These are phyloP conservation scores for Limnephilus auricula DNA, from an alignment of 2,888 invertebrate species.

Conservation along the genomic window DNA sequence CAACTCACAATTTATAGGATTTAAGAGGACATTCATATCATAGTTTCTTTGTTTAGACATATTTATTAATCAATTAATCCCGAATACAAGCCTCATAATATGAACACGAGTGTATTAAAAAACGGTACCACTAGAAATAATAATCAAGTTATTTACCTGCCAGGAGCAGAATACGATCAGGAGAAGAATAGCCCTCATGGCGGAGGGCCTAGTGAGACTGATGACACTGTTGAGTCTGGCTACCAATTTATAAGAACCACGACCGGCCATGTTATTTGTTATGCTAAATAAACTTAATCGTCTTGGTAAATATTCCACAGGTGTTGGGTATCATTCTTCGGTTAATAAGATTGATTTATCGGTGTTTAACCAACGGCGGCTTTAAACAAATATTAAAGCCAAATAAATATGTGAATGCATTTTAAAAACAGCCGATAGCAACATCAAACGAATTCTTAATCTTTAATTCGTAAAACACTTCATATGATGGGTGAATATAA, in stretches of 20 bases:
- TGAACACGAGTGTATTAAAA: not conserved
- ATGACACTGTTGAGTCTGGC: slow-evolving; percentile 37
- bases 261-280: slow-evolving; percentile 50
- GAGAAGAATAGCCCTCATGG: slow-evolving; percentile 65
- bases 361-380: slow-evolving; percentile 57
- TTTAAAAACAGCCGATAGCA: slow-evolving; percentile 37
- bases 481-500: not conserved
- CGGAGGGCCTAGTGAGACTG: slow-evolving; percentile 65
- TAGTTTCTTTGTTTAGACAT: not conserved
- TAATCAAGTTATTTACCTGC: slow-evolving; percentile 61
- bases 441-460: not conserved
- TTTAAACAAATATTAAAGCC: slow-evolving; percentile 49
- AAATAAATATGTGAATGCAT: slow-evolving; percentile 51
- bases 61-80: not conserved
- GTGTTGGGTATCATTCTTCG: slow-evolving; percentile 52
- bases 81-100: not conserved
- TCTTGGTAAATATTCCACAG: slow-evolving; percentile 57
- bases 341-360: slow-evolving; percentile 63
- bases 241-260: slow-evolving; percentile 61
- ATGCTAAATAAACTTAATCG: slow-evolving; percentile 42
- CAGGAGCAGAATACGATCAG: slow-evolving; percentile 66
- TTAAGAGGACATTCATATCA: not conserved
- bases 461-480: not conserved
- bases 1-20: not conserved
- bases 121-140: not conserved